phyloP scores from a whole-genome alignment of 1,140 invertebrate species.

The Trinorchestia longiramus region DNA sequence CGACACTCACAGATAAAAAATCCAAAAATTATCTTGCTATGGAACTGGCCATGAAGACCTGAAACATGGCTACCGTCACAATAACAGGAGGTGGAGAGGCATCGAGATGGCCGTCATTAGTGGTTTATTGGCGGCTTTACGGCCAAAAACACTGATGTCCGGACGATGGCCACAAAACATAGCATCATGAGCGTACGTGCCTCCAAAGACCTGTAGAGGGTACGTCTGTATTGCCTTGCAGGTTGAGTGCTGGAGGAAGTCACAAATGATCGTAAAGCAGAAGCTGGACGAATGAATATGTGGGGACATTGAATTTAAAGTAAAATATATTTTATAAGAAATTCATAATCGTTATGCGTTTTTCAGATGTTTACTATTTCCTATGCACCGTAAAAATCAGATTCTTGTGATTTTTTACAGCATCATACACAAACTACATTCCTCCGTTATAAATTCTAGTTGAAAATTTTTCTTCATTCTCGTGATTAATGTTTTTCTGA shows the following conservation, averaged over 20 bases:
- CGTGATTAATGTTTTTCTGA: not conserved
- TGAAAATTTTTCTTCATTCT: not conserved
- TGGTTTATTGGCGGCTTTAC: slow-evolving; percentile 45
- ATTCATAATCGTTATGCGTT: no score
- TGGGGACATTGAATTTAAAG: no score
- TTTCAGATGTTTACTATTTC: no score
- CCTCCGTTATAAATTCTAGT: not conserved
- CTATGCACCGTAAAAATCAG: not conserved
- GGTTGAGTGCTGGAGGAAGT: not conserved
- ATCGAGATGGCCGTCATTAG: slow-evolving; percentile 52
- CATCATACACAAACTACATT: not conserved
- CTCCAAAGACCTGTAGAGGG: slow-evolving; percentile 19
- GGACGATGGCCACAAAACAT: slow-evolving; percentile 37
- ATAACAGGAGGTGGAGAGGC: not conserved
- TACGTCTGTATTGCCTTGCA: not conserved
- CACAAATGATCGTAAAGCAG: not conserved
- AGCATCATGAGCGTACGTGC: not conserved
- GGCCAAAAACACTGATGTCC: slow-evolving; percentile 46
- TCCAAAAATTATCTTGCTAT: slow-evolving; percentile 1
- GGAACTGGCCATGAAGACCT: not conserved
- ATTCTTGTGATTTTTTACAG: not conserved
- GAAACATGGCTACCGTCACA: not conserved
- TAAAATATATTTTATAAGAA: no score
- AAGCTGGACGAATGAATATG: no score
- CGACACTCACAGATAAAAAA: not conserved